Base-by-base conservation (phyloP, 2,797 vertebrate genomes). In the Sebastes taczanowskii region DNA sequence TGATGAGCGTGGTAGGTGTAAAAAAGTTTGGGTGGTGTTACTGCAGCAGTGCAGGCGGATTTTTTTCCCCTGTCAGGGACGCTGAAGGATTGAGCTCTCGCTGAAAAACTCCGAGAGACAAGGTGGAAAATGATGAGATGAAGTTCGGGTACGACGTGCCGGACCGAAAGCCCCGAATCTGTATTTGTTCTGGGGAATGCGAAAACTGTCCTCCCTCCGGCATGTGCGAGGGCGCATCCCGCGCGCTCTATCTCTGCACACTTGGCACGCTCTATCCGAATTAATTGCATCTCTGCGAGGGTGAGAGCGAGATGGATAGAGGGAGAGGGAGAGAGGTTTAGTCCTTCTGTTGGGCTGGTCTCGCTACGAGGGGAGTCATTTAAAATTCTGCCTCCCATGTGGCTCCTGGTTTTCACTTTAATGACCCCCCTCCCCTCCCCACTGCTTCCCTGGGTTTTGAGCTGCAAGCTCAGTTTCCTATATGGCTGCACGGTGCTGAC, bases 371-470 rank as follows among this genome's bases (percentile, higher is more conserved):
- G 95, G 92, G 95, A 95, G 93, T 95, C 95, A 95, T 96, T 96
- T 96, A 92, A 96, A 96, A 96, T 96, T 95, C 95, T 94, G 90
- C 95, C 92, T 96, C 95, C 96, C 92, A 94, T 95, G 95, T 95
- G 95, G 93, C 95, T 95, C 93, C 93, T 91, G 94, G 94, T 96
- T 96, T 96, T 94, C 93, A 92, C 94, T 95, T 95, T 96, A 95
- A 96, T 96, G 95, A 95, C 94, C 92, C 93, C 91, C 93, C 84
- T 78, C 86, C 81, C 82, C 82, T 80, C 76, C 83, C 83, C 58
- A 49, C 84, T 74, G 78, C 83, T 63, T 90, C 88, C 81, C 75
- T 80, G 78, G 75, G 75, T 85, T 87, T 81, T 75, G 70, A 82
- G 86, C 89, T 72, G 71, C 38, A 34, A 63, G 89, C 86, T 82